Evolutionary conservation across 2,888 invertebrate genomes (phyloP).

Genomic region (Latheticus oryzae): DNA sequence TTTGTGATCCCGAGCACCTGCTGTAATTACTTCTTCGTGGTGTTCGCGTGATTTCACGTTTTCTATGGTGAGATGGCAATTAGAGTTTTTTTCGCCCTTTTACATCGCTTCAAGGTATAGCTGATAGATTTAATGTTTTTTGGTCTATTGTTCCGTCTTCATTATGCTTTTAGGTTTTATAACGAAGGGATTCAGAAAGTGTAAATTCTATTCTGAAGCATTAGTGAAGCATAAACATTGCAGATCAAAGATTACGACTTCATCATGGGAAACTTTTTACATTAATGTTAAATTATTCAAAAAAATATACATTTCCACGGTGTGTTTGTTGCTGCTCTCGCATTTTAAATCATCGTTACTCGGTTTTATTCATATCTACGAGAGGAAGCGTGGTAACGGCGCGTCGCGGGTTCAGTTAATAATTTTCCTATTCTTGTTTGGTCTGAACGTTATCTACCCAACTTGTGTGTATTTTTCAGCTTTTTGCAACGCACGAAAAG

Average conservation of each 20-base stretch:
- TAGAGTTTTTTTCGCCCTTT: constrained; percentile 20
- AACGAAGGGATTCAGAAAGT: constrained; percentile 15
- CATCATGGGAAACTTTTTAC: constrained; percentile 21
- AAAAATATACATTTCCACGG: constrained; percentile 34
- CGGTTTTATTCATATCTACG: constrained; percentile 14
- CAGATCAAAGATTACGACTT: constrained; percentile 18
- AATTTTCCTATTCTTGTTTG: no score
- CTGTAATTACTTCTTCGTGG: constrained; percentile 29
- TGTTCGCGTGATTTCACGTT: constrained; percentile 36
- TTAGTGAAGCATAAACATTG: constrained; percentile 6
- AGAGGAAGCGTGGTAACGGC: no score
- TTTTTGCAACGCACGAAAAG: not conserved
- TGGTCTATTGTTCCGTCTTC: no score
- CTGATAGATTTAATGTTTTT: constrained; percentile 20
- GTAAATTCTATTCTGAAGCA: constrained; percentile 6
- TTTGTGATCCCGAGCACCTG: constrained; percentile 29
- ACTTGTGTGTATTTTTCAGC: not conserved
- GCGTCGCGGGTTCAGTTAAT: no score
- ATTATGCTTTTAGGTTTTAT: no score
- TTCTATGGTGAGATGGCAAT: constrained; percentile 31
- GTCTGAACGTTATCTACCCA: not conserved
- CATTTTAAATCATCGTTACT: constrained; percentile 13
- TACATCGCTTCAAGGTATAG: constrained; percentile 17
- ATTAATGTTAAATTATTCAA: constrained; percentile 33
- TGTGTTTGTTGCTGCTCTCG: constrained; percentile 27